A percentile compares a stretch with the other conserved stretches of the same genome.
phyloP scores from a whole-genome alignment of 2,113 vertebrate genomes.

The Myrmophylax atrothorax region DNA sequence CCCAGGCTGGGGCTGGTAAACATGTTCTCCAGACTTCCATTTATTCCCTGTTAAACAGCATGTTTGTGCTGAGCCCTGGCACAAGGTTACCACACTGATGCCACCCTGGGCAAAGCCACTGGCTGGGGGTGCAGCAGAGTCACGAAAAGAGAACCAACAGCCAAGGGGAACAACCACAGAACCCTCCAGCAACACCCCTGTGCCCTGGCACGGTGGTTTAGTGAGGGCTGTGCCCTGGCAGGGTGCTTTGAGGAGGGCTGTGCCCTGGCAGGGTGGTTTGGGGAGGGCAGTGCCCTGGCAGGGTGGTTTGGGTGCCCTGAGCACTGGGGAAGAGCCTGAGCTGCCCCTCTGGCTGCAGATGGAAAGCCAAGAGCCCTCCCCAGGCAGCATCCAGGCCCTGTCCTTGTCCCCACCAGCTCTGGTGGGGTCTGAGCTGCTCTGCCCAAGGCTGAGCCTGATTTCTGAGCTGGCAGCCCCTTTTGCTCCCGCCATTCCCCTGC shows the following conservation, averaged over 20 bases:
- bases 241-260: accelerated
- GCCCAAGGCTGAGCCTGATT: neutral
- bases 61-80: neutral
- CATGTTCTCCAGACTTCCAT: neutral
- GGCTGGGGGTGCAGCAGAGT: neutral
- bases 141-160: neutral
- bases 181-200: neutral
- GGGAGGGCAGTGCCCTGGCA: too few species aligned
- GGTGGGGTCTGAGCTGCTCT: neutral
- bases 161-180: neutral
- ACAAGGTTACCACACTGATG: neutral
- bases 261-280: too few species aligned
- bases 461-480: neutral
- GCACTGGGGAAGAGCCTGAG: neutral
- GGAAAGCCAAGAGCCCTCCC: neutral
- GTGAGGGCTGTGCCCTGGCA: neutral
- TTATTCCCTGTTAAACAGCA: neutral
- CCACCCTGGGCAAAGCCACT: neutral
- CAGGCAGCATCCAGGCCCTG: neutral
- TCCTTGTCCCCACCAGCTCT: accelerated
- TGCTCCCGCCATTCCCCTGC: neutral
- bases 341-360: neutral
- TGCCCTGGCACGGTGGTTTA: neutral
- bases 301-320: neutral
- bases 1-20: neutral